These are phyloP conservation scores for Germaria angustata DNA, from an alignment of 2,888 invertebrate genomes.

Conservation along the genomic window DNA sequence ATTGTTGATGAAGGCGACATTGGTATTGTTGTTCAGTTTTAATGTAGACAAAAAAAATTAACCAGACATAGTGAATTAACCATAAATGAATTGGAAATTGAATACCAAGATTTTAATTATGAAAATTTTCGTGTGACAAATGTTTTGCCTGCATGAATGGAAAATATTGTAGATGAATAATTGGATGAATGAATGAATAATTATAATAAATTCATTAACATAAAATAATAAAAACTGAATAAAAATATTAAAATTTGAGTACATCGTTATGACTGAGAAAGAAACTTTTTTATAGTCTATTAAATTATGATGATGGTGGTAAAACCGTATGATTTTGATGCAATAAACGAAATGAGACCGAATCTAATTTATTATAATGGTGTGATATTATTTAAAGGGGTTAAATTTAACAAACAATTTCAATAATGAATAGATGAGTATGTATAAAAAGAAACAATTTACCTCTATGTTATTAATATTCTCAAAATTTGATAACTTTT, in stretches of 20 bases:
- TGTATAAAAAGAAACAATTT: not conserved
- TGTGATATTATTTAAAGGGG: constrained; percentile 17
- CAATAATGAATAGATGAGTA: not conserved
- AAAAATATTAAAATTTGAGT: constrained; percentile 19
- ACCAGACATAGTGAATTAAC: constrained; percentile 10
- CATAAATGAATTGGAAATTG: constrained; percentile 55
- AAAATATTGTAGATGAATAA: not conserved
- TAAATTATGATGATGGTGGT: constrained; percentile 17
- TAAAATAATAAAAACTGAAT: not conserved
- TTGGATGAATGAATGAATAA: not conserved
- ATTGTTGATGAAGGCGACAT: not conserved
- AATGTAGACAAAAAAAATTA: not conserved
- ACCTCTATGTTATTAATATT: constrained; percentile 11
- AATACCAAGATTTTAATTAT: constrained; percentile 43
- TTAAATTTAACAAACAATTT: not conserved
- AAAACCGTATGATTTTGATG: not conserved
- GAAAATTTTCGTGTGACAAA: constrained; percentile 60
- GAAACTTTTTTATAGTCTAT: not conserved
- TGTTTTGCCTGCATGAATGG: constrained; percentile 22
- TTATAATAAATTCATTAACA: constrained; percentile 47
- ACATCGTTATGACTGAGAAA: constrained; percentile 25
- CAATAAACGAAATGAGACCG: not conserved
- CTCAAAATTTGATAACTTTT: no score
- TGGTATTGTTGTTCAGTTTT: not conserved
- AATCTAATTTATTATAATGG: not conserved